Base-by-base conservation (phyloP, 2,113 vertebrate species). In the Casuarius casuarius region DNA sequence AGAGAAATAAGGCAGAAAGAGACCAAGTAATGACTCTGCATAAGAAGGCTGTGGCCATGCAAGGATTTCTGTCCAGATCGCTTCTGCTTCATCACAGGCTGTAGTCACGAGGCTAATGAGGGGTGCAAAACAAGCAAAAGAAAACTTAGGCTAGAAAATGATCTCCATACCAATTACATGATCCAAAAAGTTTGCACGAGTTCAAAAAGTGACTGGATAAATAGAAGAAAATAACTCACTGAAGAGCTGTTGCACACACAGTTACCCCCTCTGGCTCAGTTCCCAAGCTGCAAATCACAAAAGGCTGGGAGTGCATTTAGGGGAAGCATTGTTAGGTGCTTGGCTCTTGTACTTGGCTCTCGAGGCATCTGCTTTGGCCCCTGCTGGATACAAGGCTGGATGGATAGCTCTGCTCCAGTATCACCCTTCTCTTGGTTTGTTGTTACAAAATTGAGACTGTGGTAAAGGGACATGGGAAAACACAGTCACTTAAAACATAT, bases 121-220 rank as follows among this genome's bases (percentile, higher is more conserved):
- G 31, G 56, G 31, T 59, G 29, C 56, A 31, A 59, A 59, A 59
- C 10, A 9, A 59, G 29, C 56, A 59, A 33, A 59, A 59, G 29
- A 59, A 59, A 59, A 19, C 56, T 59, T 33, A 33, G 29, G 31
- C 18, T 59, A 59, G 56, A 29, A 56, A 59, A 59, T 11, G 35
- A 67, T 46, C 22, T 80, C 44, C 38, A 51, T 66, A 8, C 9
- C 0, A 0, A 42, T 40, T 23, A n/a, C 5, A 2, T 5, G 21
- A 67, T 11, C 38, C 51, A 68, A 35, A 63, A 75, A 9, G 48
- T 61, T 65, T 56, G 28, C 0, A 1, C 33, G 31, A 31, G 17
- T 31, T 59, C 56, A 59, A 29, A 59, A 59, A 59, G 46, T 71
- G 28, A n/a, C 18, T 0, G 10, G 9, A 17, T 56, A 52, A 92